Evolutionary conservation across 2,113 vertebrate genomes (phyloP), one percentile per base, ranked within the genome.

Genomic region (Cyanoliseus patagonus): DNA sequence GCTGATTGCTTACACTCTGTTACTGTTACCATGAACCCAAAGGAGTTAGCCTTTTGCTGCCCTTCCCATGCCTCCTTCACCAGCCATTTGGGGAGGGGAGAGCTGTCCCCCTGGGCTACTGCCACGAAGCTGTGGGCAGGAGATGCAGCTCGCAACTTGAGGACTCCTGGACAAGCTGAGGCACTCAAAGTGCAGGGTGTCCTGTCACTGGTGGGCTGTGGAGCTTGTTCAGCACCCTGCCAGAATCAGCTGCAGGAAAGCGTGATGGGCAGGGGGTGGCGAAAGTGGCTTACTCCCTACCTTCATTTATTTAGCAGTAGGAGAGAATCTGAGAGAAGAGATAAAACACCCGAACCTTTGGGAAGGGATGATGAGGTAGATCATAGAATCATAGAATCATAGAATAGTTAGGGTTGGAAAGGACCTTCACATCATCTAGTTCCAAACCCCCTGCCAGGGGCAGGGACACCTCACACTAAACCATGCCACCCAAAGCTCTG

Each of bases 141-240:
- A 78, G 93, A 33, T 27, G 75, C 47, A 72, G 46, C 81, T 64
- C 70, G 51, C 27, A 17, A 57, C 44, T 1, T 12, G 19, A 42
- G 15, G 46, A 66, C 89, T 33, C 89, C 33, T 2, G 70, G 76
- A 7, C 74, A 88, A 6, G 80, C 90, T 17, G 70, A 94, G n/a
- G 62, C 86, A 35, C 20, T 72, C 11, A 30, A 35, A 47, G 61
- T n/a, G 17, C 12, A 9, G 39, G 44, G 11, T 11, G 24, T 31
- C 42, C 6, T 39, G 81, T 68, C 30, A 72, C 72, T 2, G 4
- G 18, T 30, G 64, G 63, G 41, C 83, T 24, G 13, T 76, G 86
- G 44, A 64, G 41, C 49, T 97, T 47, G 3, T 88, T 94, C 57
- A 98, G 94, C 81, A 98, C 88, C 93, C 98, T 98, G 90, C 5